phyloP scores from a whole-genome alignment of 2,797 vertebrate species.

The Salarias fasciatus region DNA sequence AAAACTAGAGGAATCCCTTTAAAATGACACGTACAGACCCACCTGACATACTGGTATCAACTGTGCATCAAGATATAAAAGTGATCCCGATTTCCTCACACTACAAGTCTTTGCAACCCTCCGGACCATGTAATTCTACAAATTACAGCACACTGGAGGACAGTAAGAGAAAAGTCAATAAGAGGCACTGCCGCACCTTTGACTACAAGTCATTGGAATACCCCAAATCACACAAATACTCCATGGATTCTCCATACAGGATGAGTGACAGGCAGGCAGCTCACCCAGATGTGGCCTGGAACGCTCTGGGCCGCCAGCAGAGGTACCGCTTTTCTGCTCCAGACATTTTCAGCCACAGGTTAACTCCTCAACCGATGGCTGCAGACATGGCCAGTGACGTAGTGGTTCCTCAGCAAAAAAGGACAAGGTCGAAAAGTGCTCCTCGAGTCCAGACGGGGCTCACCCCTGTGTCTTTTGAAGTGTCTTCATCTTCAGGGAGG shows the following conservation, averaged over 20 bases:
- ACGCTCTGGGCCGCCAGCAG: constrained; percentile 82
- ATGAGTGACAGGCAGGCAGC: constrained; percentile 79
- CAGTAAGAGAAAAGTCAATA: constrained; percentile 85
- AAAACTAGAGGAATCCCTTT: constrained; percentile 85
- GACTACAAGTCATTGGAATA: constrained; percentile 89
- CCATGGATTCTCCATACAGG: constrained; percentile 84
- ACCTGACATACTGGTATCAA: constrained; percentile 94
- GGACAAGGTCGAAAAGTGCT: constrained; percentile 93
- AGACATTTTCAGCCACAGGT: constrained; percentile 82
- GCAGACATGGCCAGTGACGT: constrained; percentile 77
- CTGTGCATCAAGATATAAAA: constrained; percentile 93
- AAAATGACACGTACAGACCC: constrained; percentile 99
- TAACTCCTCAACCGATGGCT: constrained; percentile 73
- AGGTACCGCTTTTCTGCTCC: constrained; percentile 83
- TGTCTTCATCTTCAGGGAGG: constrained; percentile 78
- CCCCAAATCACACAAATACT: constrained; percentile 70
- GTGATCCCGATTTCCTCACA: constrained; percentile 84
- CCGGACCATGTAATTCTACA: constrained; percentile 88
- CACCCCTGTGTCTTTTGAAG: constrained; percentile 83
- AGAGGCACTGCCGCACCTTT: constrained; percentile 92
- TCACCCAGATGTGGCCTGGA: constrained; percentile 83
- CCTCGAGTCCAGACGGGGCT: constrained; percentile 87
- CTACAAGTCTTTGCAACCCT: constrained; percentile 79
- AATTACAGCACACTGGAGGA: constrained; percentile 83
- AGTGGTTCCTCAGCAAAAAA: constrained; percentile 81